Base-by-base conservation (phyloP, 2,888 invertebrate genomes). In the Octonoba sinensis region DNA sequence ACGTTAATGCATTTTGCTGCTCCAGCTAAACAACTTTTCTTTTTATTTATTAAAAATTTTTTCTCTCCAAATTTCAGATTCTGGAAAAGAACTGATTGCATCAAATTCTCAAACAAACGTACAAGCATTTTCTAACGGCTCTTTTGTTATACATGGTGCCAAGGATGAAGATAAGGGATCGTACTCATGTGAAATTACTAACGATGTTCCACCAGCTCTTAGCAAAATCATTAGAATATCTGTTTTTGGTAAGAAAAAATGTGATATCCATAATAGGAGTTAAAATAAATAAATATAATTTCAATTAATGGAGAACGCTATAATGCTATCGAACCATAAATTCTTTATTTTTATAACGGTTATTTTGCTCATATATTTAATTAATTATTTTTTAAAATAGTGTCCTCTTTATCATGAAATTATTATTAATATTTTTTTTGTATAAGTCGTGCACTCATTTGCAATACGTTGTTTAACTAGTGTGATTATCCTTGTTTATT, bases 201-300 rank as follows among this genome's bases (percentile, higher is more conserved):
- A 78, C 47, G 47, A 44, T 47, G 60, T 83, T 12, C 74, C 78
- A 13, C 11, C 54, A 15, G 13, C 16, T 20, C 27, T 83, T 8
- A 60, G 57, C 24, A 83, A 83, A 64, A 47, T 49, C 24, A 16
- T 83, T 65, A 12, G 27, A 24, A 24, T 82, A 12, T 20, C 66
- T 2, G 82, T 82, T 51, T 76, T 69, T 49, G 82, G 82, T 82
- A 76, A 72, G 82, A 73, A 18, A 24, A 24, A 66, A 24, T 11
- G 3, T 20, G 16, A 13, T 3, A n/a, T 51, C 3, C 15, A 51
- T 3, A 51, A 3, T 51, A n/a, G n/a, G n/a, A n/a, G n/a, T n/a
- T n/a, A n/a, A 4, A 51, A 51, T 59, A 24, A 59, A 27, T 22
- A 59, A 18, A 12, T 15, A 12, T 57, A 18, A 3, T 4, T 18